Evolutionary conservation across 2,113 vertebrate species (phyloP).

Genomic region (Ceyx cyanopectus): DNA sequence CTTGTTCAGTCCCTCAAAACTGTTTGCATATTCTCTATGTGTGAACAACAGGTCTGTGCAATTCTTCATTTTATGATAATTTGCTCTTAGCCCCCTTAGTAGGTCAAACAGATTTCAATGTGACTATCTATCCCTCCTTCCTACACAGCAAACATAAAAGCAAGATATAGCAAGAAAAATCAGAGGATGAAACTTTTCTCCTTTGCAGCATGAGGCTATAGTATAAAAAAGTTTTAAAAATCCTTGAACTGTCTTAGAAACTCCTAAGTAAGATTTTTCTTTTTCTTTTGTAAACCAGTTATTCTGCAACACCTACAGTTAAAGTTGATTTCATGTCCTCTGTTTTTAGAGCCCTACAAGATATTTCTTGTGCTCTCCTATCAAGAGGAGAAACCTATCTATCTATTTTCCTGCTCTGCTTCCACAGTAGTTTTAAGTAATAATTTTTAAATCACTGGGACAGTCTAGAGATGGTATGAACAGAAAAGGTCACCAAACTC

Average conservation of each 20-base stretch:
- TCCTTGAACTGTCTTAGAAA: background rate
- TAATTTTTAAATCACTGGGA: background rate
- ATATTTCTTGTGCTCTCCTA: background rate
- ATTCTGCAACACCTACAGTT: background rate
- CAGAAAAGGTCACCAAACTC: background rate
- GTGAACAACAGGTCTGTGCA: background rate
- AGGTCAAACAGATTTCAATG: background rate
- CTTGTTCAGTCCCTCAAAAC: background rate
- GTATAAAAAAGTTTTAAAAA: background rate
- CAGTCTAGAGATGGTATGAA: background rate
- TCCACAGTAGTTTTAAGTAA: background rate
- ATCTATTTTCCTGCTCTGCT: background rate
- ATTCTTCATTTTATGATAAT: background rate
- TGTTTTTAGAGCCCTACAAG: background rate
- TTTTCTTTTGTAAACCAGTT: background rate
- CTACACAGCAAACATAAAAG: background rate
- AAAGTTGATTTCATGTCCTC: background rate
- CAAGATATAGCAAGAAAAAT: constrained; percentile 3
- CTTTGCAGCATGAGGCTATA: background rate
- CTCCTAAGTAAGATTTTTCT: background rate
- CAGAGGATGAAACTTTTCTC: background rate
- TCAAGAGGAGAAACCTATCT: background rate
- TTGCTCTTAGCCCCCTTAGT: background rate
- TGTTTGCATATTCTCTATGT: background rate
- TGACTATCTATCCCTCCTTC: background rate